Conservation (phyloP, 1,140 invertebrate genomes). For the Monomorium pharaonis region DNA sequence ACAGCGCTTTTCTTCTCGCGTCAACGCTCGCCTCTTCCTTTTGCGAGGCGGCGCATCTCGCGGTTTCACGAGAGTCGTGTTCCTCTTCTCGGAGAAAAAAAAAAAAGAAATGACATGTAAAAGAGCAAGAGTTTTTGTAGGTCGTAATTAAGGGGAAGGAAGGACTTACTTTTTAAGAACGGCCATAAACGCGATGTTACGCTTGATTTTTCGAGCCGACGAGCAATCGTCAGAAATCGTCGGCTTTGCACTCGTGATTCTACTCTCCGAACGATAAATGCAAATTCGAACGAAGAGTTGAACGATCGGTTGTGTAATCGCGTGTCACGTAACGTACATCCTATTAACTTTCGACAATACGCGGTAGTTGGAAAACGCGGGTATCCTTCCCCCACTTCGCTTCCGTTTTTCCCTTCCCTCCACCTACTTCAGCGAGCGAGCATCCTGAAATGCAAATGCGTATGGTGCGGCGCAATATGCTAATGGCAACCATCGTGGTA, state of each 20-base stretch:
- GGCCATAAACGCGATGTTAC: background rate
- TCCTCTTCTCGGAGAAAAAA: background rate
- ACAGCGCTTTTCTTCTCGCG: background rate
- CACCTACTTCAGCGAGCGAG: conserved; percentile 5
- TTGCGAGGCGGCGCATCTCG: background rate
- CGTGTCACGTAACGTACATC: conserved; percentile 30
- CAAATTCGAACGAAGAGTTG: conserved; percentile 2
- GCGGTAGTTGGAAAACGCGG: conserved; percentile 14
- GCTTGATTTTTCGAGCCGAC: background rate
- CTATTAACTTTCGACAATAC: conserved; percentile 48
- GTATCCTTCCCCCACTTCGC: background rate
- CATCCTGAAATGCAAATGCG: conserved; percentile 70
- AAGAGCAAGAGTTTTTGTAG: background rate
- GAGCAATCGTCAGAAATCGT: no score
- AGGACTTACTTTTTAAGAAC: background rate
- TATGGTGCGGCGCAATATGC: conserved; percentile 65
- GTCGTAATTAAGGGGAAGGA: background rate
- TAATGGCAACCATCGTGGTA: conserved; percentile 66
- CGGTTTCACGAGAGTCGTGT: background rate
- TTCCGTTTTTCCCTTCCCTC: background rate
- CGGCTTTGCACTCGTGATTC: background rate
- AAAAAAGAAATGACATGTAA: background rate
- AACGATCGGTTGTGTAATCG: conserved; percentile 4
- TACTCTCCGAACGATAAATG: background rate
- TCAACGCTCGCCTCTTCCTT: background rate